Conservation (phyloP, 1,140 invertebrate genomes). For the Xylocopa sonorina region DNA sequence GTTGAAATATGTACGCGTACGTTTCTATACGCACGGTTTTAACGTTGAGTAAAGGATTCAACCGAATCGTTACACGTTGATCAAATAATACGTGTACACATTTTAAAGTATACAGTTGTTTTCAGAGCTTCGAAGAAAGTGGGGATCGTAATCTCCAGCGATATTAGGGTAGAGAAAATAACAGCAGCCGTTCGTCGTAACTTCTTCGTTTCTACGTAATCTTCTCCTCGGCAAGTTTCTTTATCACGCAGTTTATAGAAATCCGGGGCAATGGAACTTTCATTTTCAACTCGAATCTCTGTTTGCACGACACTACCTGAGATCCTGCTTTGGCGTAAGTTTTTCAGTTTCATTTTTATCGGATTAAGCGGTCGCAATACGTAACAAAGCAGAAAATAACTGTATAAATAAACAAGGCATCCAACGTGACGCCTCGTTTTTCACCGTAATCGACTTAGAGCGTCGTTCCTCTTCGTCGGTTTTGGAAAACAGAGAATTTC, state of each 20-base stretch:
- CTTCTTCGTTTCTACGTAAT: background rate
- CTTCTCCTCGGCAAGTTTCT: background rate
- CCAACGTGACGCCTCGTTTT: background rate
- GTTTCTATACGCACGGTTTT: too few relatives aligned
- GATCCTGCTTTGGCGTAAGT: background rate
- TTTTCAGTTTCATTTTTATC: slow-evolving; percentile 14
- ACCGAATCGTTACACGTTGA: too few relatives aligned
- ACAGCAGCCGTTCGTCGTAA: background rate
- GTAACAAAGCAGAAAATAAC: background rate
- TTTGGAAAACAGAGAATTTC: too few relatives aligned
- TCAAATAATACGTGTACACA: too few relatives aligned
- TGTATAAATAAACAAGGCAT: background rate
- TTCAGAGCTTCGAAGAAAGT: too few relatives aligned
- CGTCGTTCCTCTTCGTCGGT: too few relatives aligned
- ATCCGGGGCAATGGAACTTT: background rate
- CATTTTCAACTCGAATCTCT: slow-evolving; percentile 1
- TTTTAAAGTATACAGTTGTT: too few relatives aligned
- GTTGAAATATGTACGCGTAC: too few relatives aligned
- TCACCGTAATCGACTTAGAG: too few relatives aligned
- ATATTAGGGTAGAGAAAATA: background rate
- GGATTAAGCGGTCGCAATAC: background rate
- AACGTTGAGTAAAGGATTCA: too few relatives aligned
- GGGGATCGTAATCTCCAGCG: background rate
- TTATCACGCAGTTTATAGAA: background rate
- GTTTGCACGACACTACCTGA: background rate